A percentile compares a stretch with the other conserved stretches of the same genome.
Conservation (phyloP, 2,888 invertebrate genomes). For the Napeogenes inachia region DNA sequence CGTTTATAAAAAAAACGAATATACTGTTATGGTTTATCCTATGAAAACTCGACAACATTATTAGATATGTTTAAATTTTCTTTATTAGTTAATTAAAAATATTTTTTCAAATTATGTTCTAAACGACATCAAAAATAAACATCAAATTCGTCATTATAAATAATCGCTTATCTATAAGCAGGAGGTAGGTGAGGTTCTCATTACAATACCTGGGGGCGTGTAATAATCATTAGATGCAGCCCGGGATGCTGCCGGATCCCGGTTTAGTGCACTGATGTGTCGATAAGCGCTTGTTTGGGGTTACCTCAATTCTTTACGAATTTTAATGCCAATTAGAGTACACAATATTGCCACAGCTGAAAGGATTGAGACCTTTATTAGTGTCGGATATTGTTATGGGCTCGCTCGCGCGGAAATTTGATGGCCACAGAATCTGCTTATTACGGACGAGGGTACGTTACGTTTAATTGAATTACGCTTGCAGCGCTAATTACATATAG, state of each 20-base stretch:
- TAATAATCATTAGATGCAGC: slow-evolving; percentile 56
- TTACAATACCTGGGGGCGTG: slow-evolving; percentile 63
- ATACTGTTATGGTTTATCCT: too few relatives aligned
- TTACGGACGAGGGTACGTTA: slow-evolving; percentile 31
- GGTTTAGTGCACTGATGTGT: slow-evolving; percentile 58
- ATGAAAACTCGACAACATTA: too few relatives aligned
- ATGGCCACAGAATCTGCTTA: slow-evolving; percentile 34
- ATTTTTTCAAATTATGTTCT: background rate
- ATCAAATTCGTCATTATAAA: background rate
- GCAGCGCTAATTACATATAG: slow-evolving; percentile 3
- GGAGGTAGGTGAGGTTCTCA: background rate
- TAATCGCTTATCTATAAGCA: slow-evolving; percentile 1
- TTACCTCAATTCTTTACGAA: slow-evolving; percentile 66
- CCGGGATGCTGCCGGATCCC: slow-evolving; percentile 34
- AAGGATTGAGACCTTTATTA: slow-evolving; percentile 72
- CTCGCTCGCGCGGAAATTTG: slow-evolving; percentile 54
- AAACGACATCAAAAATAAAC: background rate
- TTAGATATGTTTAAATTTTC: too few relatives aligned
- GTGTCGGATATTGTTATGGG: slow-evolving; percentile 71
- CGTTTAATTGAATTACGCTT: slow-evolving; percentile 28
- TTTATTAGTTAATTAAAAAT: too few relatives aligned
- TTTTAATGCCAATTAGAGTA: slow-evolving; percentile 74
- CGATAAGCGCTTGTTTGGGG: slow-evolving; percentile 70
- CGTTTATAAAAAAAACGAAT: too few relatives aligned
- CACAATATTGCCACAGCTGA: slow-evolving; percentile 64